Percentiles rank a stretch among this genome's conserved stretches.
phyloP scores from a whole-genome alignment of 2,888 invertebrate genomes.

The Cremastinae sp. region DNA sequence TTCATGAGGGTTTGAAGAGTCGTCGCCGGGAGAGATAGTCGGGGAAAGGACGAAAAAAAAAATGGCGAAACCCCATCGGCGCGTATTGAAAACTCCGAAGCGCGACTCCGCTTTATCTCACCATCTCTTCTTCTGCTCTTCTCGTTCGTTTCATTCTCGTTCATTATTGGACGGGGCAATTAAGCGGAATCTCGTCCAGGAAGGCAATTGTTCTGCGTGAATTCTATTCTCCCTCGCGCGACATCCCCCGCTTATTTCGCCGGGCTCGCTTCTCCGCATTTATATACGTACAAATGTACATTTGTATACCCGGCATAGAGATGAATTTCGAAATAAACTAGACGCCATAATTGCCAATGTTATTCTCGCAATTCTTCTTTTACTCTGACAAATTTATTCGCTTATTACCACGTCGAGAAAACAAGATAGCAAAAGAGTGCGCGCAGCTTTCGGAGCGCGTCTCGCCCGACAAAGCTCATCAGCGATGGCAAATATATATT shows the following conservation, averaged over 20 bases:
- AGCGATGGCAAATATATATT: too few species aligned
- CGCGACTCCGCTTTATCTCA: slow-evolving; percentile 37
- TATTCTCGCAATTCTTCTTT: too few species aligned
- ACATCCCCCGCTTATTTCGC: background rate
- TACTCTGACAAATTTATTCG: too few species aligned
- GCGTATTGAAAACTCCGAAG: slow-evolving; percentile 17
- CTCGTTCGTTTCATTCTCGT: slow-evolving; percentile 53
- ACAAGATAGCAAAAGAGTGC: too few species aligned
- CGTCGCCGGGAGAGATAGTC: slow-evolving; percentile 5
- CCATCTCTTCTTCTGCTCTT: slow-evolving; percentile 35
- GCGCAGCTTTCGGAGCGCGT: too few species aligned
- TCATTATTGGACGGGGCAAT: slow-evolving; percentile 65
- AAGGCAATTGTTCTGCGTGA: slow-evolving; percentile 63
- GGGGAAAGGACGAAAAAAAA: background rate
- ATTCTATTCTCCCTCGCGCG: slow-evolving; percentile 57
- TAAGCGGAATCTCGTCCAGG: slow-evolving; percentile 62
- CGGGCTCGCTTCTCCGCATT: background rate
- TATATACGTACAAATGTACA: background rate
- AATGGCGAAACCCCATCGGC: slow-evolving; percentile 31
- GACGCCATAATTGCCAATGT: slow-evolving; percentile 1
- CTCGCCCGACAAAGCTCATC: too few species aligned
- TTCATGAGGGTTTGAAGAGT: slow-evolving; percentile 53
- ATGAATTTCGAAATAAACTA: slow-evolving; percentile 19
- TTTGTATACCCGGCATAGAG: slow-evolving; percentile 5
- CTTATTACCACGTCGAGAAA: too few species aligned